A percentile compares a stretch with the other conserved stretches of the same genome.
phyloP scores from a whole-genome alignment of 2,888 invertebrate species.

The Thera obeliscata region DNA sequence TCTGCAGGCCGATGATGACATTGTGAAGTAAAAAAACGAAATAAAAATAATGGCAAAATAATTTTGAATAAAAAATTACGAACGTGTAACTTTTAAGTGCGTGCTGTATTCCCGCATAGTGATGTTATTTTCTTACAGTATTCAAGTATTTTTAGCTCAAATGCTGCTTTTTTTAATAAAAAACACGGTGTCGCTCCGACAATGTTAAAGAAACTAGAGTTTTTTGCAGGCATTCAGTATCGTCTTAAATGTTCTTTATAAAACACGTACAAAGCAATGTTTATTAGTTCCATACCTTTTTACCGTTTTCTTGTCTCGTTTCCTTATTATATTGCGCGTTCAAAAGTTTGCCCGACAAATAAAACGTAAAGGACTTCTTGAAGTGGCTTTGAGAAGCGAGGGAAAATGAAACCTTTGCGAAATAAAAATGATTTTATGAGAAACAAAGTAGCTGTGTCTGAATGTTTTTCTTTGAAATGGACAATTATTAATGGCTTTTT shows the following conservation, averaged over 20 bases:
- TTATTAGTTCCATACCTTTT: conserved; percentile 42
- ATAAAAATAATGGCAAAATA: no score
- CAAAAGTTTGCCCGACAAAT: conserved; percentile 32
- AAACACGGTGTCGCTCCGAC: no score
- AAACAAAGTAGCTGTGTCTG: conserved; percentile 12
- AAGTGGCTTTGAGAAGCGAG: conserved; percentile 23
- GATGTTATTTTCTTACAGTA: no score
- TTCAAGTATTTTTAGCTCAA: no score
- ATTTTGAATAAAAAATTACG: no score
- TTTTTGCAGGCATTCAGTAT: not conserved
- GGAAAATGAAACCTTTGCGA: conserved; percentile 25
- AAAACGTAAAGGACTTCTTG: conserved; percentile 26
- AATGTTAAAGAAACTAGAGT: no score
- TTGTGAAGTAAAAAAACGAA: no score
- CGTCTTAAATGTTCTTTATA: conserved; percentile 39
- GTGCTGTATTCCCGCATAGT: no score
- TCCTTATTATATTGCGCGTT: conserved; percentile 39
- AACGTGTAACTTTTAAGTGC: no score
- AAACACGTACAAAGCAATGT: conserved; percentile 43
- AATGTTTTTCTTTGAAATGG: conserved; percentile 12
- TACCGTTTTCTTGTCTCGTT: conserved; percentile 35
- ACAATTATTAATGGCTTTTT: conserved; percentile 2
- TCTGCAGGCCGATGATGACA: no score
- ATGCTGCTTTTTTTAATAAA: no score
- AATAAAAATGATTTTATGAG: conserved; percentile 23